These are phyloP conservation scores for Drosophila kanapiae DNA, from an alignment of 1,140 invertebrate species.

Conservation along the genomic window DNA sequence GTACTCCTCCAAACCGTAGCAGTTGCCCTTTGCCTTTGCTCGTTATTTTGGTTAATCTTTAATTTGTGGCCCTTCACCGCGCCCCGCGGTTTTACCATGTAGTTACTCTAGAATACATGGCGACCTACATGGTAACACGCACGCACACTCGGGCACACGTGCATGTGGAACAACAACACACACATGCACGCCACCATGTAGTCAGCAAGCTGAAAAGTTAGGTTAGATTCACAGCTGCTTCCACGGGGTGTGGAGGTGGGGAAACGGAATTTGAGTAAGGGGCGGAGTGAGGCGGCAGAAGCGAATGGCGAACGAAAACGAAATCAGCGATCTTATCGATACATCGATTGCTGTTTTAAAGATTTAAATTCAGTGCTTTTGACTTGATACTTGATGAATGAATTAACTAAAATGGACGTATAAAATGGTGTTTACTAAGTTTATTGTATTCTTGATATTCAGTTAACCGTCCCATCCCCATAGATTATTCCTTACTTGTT, in stretches of 20 bases:
- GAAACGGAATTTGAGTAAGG: conserved; percentile 26
- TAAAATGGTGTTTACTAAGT: too few species aligned
- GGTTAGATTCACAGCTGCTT: conserved; percentile 64
- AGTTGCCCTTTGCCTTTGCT: neutral
- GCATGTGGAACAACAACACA: conserved; percentile 44
- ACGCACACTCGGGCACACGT: conserved; percentile 24
- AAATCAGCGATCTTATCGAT: conserved; percentile 20
- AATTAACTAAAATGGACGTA: too few species aligned
- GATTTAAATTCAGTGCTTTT: neutral
- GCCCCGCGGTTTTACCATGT: conserved; percentile 55
- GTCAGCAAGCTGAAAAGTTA: conserved; percentile 53
- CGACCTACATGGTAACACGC: conserved; percentile 51
- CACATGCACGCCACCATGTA: conserved; percentile 56
- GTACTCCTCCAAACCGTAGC: rapidly evolving
- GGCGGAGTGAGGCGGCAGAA: conserved; percentile 7
- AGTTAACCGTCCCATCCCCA: too few species aligned
- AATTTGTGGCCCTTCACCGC: conserved; percentile 28
- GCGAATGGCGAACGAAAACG: conserved; percentile 59
- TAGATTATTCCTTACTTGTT: too few species aligned
- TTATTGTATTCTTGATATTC: too few species aligned
- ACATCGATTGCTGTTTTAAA: neutral
- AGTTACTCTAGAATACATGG: conserved; percentile 56
- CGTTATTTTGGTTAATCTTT: conserved; percentile 23
- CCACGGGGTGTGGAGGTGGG: conserved; percentile 4
- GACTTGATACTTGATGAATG: too few species aligned